A percentile compares a stretch with the other conserved stretches of the same genome.
Conservation (phyloP, 2,113 vertebrate species). For the Siniperca knerii region DNA sequence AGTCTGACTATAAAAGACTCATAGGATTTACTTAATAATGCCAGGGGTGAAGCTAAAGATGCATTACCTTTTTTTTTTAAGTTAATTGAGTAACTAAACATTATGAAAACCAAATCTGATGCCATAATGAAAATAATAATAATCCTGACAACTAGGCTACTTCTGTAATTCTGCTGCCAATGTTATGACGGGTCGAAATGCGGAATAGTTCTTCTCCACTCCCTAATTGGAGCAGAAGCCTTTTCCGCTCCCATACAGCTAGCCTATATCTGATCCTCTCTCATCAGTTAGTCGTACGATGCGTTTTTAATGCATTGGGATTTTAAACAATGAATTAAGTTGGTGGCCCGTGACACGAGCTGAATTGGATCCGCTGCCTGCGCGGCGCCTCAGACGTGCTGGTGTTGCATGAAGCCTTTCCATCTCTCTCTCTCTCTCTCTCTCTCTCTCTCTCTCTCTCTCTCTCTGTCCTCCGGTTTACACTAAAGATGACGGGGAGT, state of each 20-base stretch:
- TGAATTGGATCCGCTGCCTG: not conserved
- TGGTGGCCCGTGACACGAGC: conserved; percentile 7
- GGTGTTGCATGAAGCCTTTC: conserved; percentile 11
- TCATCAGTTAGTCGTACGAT: conserved; percentile 7
- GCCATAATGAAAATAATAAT: not conserved
- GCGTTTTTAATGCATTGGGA: conserved; percentile 1
- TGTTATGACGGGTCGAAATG: not conserved
- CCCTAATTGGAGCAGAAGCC: conserved; percentile 24
- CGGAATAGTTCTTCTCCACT: conserved; percentile 2
- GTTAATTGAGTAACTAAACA: too few relatives aligned
- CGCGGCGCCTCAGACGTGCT: conserved; percentile 23
- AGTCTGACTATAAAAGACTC: too few relatives aligned
- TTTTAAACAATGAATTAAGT: conserved; percentile 25
- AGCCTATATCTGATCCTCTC: conserved; percentile 10
- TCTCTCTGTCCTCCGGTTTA: too few relatives aligned
- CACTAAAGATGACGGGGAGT: too few relatives aligned
- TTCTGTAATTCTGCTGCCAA: not conserved
- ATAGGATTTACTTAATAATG: too few relatives aligned
- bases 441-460: not conserved
- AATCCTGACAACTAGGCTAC: not conserved
- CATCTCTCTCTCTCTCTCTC: not conserved
- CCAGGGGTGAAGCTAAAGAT: too few relatives aligned
- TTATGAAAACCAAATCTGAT: too few relatives aligned
- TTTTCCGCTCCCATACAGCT: conserved; percentile 1
- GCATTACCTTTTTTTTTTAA: too few relatives aligned